Evolutionary conservation across 2,888 invertebrate species (phyloP).

Genomic region (Zygaena filipendulae): DNA sequence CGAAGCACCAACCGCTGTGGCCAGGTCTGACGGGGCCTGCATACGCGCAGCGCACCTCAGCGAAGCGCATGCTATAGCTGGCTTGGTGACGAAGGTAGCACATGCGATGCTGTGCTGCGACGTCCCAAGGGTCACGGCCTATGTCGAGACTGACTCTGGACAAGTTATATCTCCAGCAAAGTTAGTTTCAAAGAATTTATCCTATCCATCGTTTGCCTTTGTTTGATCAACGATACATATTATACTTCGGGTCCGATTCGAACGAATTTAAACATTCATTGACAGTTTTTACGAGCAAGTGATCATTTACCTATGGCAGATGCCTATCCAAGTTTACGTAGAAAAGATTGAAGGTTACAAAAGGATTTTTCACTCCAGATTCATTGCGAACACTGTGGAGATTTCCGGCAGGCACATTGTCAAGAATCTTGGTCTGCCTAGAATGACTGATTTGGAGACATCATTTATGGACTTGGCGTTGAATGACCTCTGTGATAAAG

Average conservation of each 20-base stretch:
- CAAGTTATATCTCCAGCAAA: constrained; percentile 49
- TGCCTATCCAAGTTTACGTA: no score
- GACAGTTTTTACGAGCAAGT: no score
- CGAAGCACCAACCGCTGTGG: constrained; percentile 27
- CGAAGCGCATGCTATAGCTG: constrained; percentile 52
- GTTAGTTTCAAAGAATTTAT: no score
- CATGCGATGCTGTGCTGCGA: constrained; percentile 45
- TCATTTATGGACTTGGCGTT: constrained; percentile 40
- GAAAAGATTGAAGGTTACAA: constrained; percentile 6
- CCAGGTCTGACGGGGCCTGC: constrained; percentile 30
- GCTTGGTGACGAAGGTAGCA: constrained; percentile 45
- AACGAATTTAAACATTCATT: no score
- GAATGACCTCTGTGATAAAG: constrained; percentile 29
- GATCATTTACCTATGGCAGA: no score
- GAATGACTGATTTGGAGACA: constrained; percentile 47
- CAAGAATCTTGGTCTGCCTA: constrained; percentile 55
- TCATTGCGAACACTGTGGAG: constrained; percentile 45
- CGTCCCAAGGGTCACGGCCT: constrained; percentile 41
- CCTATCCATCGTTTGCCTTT: neutral
- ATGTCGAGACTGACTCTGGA: constrained; percentile 42
- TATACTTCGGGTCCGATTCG: no score
- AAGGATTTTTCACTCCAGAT: constrained; percentile 43
- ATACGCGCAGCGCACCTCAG: constrained; percentile 40
- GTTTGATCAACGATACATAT: no score
- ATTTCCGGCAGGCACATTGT: constrained; percentile 52